Evolutionary conservation across 2,113 vertebrate species (phyloP).

Genomic region (Gracilinanus agilis): DNA sequence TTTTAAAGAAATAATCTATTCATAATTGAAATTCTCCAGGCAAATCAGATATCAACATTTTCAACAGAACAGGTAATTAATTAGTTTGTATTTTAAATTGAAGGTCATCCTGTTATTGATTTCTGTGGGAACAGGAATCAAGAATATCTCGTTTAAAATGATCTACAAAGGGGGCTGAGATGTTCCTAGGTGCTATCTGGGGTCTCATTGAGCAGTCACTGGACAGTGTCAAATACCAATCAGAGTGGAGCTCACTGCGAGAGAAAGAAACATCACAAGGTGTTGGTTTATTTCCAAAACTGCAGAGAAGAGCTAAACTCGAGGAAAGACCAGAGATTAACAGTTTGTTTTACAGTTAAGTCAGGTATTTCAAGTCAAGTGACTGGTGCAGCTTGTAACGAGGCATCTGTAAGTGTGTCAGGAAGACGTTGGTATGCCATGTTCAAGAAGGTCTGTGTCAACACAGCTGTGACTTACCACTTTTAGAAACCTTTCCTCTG

Average conservation of each 20-base stretch:
- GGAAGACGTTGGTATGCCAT: conserved; percentile 65
- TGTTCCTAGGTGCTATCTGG: background rate
- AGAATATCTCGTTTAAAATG: conserved; percentile 68
- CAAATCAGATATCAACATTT: conserved; percentile 78
- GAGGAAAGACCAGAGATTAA: conserved; percentile 74
- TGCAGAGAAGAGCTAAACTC: conserved; percentile 67
- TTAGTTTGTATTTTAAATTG: conserved; percentile 80
- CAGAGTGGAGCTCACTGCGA: conserved; percentile 73
- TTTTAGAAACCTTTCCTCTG: conserved; percentile 77
- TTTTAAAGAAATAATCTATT: conserved; percentile 68
- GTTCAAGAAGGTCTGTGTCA: conserved; percentile 77
- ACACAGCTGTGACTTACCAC: conserved; percentile 81
- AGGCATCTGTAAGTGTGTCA: conserved; percentile 76
- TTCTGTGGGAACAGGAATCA: conserved; percentile 72
- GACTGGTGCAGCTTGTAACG: conserved; percentile 76
- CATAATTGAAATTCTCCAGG: conserved; percentile 79
- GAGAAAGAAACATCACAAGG: conserved; percentile 72
- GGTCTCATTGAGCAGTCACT: conserved; percentile 55
- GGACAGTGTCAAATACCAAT: conserved; percentile 71
- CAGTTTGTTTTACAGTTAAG: conserved; percentile 74
- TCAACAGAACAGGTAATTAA: conserved; percentile 76
- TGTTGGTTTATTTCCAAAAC: conserved; percentile 78
- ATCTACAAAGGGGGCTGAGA: conserved; percentile 32
- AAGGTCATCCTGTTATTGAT: conserved; percentile 75
- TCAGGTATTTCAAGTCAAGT: conserved; percentile 80